Percentiles rank a stretch among this genome's conserved stretches.
phyloP scores from a whole-genome alignment of 2,113 vertebrate genomes.

The Bubo scandiacus region DNA sequence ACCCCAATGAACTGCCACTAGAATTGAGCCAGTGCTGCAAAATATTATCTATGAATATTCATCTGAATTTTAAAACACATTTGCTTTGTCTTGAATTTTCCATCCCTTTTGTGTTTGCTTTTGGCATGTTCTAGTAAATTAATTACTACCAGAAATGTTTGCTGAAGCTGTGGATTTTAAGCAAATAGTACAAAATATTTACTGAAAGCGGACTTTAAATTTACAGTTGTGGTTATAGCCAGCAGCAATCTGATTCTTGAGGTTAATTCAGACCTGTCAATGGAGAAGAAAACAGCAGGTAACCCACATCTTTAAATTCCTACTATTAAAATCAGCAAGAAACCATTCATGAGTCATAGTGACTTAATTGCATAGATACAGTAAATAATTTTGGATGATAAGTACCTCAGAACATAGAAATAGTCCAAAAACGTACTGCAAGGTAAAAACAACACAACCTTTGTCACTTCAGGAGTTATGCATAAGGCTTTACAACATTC shows the following conservation, averaged over 20 bases:
- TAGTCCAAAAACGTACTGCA: background rate
- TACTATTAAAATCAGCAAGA: conserved; percentile 21
- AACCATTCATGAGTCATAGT: background rate
- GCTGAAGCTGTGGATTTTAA: background rate
- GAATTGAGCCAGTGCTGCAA: background rate
- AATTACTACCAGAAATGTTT: background rate
- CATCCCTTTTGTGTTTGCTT: background rate
- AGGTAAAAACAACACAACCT: background rate
- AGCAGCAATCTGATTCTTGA: background rate
- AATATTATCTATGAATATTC: background rate
- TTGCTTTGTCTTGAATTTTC: background rate
- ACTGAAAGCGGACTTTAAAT: background rate
- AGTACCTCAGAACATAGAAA: background rate
- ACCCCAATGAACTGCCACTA: background rate
- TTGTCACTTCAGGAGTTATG: background rate
- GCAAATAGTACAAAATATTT: conserved; percentile 5
- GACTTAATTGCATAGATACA: background rate
- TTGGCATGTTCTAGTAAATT: background rate
- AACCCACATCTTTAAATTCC: background rate
- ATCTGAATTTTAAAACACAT: background rate
- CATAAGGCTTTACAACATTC: background rate
- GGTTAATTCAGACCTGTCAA: background rate
- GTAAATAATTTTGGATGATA: background rate
- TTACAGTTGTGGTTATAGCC: background rate
- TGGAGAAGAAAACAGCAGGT: conserved; percentile 3